These are phyloP conservation scores for Mus minutoides DNA, from an alignment of 2,797 vertebrate genomes.

Conservation along the genomic window DNA sequence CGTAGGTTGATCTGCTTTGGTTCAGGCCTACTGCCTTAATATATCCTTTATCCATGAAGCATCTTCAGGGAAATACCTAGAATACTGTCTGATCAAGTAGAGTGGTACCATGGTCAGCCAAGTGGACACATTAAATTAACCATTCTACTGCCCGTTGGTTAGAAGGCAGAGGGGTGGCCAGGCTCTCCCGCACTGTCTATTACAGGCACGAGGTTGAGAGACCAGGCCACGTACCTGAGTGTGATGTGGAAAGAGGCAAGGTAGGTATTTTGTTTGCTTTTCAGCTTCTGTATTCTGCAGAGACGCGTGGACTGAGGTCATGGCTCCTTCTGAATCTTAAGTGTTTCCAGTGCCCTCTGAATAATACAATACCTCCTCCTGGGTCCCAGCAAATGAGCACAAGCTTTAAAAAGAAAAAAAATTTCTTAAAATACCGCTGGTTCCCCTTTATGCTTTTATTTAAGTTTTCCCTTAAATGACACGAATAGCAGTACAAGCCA, in stretches of 20 bases:
- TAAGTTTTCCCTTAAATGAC: constrained; percentile 49
- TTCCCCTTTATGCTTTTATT: constrained; percentile 65
- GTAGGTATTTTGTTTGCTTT: constrained; percentile 5
- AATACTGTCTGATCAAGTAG: constrained; percentile 5
- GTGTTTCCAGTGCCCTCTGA: constrained; percentile 67
- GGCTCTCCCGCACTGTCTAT: neutral
- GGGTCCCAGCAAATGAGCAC: constrained; percentile 46
- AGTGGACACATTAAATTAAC: neutral
- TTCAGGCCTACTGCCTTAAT: neutral
- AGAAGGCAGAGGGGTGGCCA: neutral
- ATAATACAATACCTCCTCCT: constrained; percentile 50
- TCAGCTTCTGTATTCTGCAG: neutral
- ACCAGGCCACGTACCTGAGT: neutral
- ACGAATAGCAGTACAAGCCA: constrained; percentile 32
- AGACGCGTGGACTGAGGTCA: neutral
- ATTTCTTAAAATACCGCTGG: constrained; percentile 73
- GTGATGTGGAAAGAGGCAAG: neutral
- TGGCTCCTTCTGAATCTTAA: constrained; percentile 51
- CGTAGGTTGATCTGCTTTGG: neutral
- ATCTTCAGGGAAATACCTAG: constrained; percentile 22
- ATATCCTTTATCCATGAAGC: neutral
- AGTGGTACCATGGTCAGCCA: neutral
- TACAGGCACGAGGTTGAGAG: neutral
- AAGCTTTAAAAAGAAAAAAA: constrained; percentile 65
- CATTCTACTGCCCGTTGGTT: neutral